phyloP scores from a whole-genome alignment of 2,888 invertebrate species.

The Strigamia transsilvanica region DNA sequence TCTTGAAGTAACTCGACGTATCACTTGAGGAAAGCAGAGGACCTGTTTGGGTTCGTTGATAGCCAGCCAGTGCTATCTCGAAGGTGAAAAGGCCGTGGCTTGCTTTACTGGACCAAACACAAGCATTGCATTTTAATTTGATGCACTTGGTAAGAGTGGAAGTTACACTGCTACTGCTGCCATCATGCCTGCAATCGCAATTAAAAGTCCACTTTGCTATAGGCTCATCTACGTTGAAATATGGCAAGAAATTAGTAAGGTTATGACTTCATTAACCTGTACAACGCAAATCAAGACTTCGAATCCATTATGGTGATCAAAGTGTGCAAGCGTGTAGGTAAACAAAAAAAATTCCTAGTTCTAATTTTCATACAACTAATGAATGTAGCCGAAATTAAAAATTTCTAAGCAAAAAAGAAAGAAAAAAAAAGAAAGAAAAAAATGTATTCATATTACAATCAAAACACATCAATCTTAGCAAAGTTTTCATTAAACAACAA shows the following conservation, averaged over 20 bases:
- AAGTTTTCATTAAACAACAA: background rate
- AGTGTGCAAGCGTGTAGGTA: background rate
- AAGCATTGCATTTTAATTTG: slow-evolving; percentile 43
- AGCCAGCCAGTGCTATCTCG: slow-evolving; percentile 25
- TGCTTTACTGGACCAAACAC: background rate
- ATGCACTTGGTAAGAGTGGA: background rate
- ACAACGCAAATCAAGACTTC: background rate
- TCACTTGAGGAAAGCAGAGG: slow-evolving; percentile 18
- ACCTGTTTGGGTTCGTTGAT: background rate
- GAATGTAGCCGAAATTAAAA: background rate
- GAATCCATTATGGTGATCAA: background rate
- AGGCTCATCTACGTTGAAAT: slow-evolving; percentile 23
- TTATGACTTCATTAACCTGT: slow-evolving; percentile 43
- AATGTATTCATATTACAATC: too few species aligned
- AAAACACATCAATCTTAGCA: background rate
- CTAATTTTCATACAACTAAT: background rate
- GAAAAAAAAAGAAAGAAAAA: too few species aligned
- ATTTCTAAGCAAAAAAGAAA: background rate
- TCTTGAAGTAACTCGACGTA: background rate
- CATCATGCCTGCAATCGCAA: slow-evolving; percentile 12
- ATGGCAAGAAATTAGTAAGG: slow-evolving; percentile 44
- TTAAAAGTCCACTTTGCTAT: slow-evolving; percentile 29
- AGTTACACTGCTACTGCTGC: background rate
- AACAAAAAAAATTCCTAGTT: too few species aligned
- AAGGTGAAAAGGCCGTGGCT: slow-evolving; percentile 39